Conservation (phyloP, 2,113 vertebrate species). For the Melanerpes aurifrons region DNA sequence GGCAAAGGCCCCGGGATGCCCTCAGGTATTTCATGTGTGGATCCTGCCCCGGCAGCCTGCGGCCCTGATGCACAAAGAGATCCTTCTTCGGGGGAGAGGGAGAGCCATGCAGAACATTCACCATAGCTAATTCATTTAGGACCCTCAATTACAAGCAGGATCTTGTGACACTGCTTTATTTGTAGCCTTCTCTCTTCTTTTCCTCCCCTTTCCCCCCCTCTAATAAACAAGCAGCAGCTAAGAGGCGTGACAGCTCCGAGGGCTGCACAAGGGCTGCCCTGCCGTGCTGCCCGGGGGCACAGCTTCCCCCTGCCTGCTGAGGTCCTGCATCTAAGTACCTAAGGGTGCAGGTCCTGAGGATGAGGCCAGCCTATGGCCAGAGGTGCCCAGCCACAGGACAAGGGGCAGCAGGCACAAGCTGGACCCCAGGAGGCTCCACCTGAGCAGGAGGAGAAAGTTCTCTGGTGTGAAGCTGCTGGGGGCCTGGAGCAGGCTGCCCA, state of each 20-base stretch:
- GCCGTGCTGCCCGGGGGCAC: not conserved
- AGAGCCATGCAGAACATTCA: slow-evolving; percentile 57
- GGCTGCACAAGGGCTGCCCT: not conserved
- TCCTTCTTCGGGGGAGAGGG: slow-evolving; percentile 35
- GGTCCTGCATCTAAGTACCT: not conserved
- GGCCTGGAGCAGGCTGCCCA: no score
- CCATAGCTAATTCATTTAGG: slow-evolving; percentile 65
- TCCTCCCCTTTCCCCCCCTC: not conserved
- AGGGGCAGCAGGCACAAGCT: no score
- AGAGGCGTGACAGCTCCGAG: slow-evolving; percentile 33
- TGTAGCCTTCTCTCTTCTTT: not conserved
- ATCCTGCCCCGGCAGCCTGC: not conserved
- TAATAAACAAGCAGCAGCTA: slow-evolving; percentile 28
- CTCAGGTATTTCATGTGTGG: slow-evolving; percentile 47
- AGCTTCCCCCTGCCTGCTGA: not conserved
- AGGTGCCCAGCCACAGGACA: no score
- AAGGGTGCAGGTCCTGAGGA: no score
- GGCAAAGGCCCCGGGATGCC: slow-evolving; percentile 10
- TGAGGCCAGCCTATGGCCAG: no score
- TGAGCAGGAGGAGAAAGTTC: no score
- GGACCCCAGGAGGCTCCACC: no score
- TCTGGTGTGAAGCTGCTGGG: no score
- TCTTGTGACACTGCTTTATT: slow-evolving; percentile 65
- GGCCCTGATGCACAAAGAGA: slow-evolving; percentile 47
- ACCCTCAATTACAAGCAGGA: slow-evolving; percentile 41